Evolutionary conservation across 2,888 invertebrate genomes (phyloP), one percentile per base, ranked within the genome.

Genomic region (Watsonalla binaria): DNA sequence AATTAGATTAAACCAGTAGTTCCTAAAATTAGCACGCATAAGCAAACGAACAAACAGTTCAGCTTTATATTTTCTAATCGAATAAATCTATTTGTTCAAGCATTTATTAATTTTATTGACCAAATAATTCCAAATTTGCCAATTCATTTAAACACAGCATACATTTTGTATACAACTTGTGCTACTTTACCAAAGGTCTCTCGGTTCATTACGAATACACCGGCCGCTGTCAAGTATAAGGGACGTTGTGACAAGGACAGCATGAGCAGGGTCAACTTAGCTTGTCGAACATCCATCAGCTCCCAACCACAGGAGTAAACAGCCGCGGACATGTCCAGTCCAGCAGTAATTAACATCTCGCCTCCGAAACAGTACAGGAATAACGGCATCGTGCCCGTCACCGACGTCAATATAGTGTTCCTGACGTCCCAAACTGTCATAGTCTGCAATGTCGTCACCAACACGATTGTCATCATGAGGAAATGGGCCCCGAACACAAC

Each of bases 311-410:
- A 77, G 6, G 63, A 61, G 51, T 84, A 83, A 34, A 73, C 56
- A 14, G 79, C 71, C 4, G 51, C 39, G 0, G 76, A 69, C 80
- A 82, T 75, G 33, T 75, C 68, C 8, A 52, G 33, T 4, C 74
- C 72, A 9, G 83, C 82, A 2, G 71, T 66, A 56, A 80, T 74
- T 39, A 84, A 59, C 57, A 82, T 54, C 55, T 83, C 83, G 0
- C 84, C 84, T 0, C 84, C 84, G 45, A 83, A 84, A 60, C 84
- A 84, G 57, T 84, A 84, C 39, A 84, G 67, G 49, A 82, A 72
- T 56, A 84, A 57, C 0, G 84, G 84, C 65, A 79, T 66, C 8
- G 77, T 71, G 7, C 77, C 82, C 0, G 83, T 80, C 0, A 68
- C 64, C 4, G 75, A 80, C 0, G 83, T 76, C 47, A 84, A 51